These are phyloP conservation scores for Meandrusa payeni DNA, from an alignment of 2,888 invertebrate species.

Conservation along the genomic window DNA sequence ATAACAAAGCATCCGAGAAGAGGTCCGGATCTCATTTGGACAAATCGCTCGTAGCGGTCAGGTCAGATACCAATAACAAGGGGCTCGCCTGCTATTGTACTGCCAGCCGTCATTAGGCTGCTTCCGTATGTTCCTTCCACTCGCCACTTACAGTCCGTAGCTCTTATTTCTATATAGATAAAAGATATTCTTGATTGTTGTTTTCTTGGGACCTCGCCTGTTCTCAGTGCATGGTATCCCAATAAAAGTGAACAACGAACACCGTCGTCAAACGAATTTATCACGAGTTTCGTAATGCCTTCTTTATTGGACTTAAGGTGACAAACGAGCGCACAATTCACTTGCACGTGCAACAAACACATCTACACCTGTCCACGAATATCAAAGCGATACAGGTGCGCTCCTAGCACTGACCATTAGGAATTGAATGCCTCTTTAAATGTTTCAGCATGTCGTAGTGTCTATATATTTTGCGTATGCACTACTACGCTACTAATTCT, in stretches of 20 bases:
- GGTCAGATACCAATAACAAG: constrained; percentile 79
- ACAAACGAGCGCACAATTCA: too few relatives aligned
- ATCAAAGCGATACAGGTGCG: too few relatives aligned
- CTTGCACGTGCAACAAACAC: too few relatives aligned
- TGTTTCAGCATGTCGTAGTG: neutral
- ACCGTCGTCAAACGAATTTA: constrained; percentile 51
- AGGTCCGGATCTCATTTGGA: constrained; percentile 79
- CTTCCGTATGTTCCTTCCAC: constrained; percentile 57
- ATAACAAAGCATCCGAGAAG: constrained; percentile 63
- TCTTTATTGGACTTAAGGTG: neutral
- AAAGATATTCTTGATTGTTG: constrained; percentile 38
- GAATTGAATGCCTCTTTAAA: too few relatives aligned
- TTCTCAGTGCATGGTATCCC: constrained; percentile 47
- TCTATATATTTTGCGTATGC: too few relatives aligned
- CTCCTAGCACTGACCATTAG: too few relatives aligned
- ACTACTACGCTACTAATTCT: too few relatives aligned
- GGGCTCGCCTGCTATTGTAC: constrained; percentile 75
- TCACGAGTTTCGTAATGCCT: constrained; percentile 5
- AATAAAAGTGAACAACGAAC: constrained; percentile 61
- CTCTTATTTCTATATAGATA: constrained; percentile 41
- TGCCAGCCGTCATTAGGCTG: constrained; percentile 74
- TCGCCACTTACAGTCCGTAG: constrained; percentile 36
- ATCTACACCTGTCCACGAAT: too few relatives aligned
- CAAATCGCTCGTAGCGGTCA: constrained; percentile 79
- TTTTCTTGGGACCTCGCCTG: constrained; percentile 29